phyloP scores from a whole-genome alignment of 1,140 invertebrate genomes.

The Bradynema listronoti region DNA sequence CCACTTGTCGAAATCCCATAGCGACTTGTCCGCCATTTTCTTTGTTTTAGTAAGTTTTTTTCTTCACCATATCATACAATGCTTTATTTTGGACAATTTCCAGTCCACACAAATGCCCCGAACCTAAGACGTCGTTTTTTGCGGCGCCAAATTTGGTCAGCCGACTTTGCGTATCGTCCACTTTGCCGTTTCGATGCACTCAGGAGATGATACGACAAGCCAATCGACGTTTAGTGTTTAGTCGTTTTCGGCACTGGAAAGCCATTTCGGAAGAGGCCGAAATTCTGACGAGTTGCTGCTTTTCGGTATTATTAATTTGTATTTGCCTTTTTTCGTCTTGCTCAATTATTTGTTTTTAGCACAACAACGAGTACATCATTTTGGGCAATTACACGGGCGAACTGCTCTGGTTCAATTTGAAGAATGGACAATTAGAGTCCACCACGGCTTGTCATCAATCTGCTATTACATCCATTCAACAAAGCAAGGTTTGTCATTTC shows the following conservation, averaged over 20 bases:
- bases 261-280: constrained; percentile 74
- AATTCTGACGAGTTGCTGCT: constrained; percentile 74
- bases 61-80: constrained; percentile 10
- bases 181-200: constrained; percentile 33
- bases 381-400: constrained; percentile 80
- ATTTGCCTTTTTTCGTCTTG: no score
- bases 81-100: background rate
- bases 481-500: constrained; percentile 25
- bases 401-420: constrained; percentile 75
- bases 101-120: constrained; percentile 80
- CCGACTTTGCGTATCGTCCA: constrained; percentile 42
- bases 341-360: constrained; percentile 61
- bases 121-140: constrained; percentile 70
- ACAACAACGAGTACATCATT: constrained; percentile 72
- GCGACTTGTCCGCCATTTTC: constrained; percentile 64
- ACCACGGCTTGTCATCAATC: constrained; percentile 33
- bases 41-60: constrained; percentile 55
- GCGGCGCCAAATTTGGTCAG: constrained; percentile 68
- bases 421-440: constrained; percentile 63
- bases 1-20: constrained; percentile 62
- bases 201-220: constrained; percentile 59
- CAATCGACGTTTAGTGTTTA: constrained; percentile 76
- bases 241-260: constrained; percentile 77
- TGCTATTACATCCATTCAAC: constrained; percentile 31
- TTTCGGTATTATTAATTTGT: constrained; percentile 67